A percentile compares a stretch with the other conserved stretches of the same genome.
Evolutionary conservation across 2,888 invertebrate genomes (phyloP).

Genomic region (Dugesia japonica): DNA sequence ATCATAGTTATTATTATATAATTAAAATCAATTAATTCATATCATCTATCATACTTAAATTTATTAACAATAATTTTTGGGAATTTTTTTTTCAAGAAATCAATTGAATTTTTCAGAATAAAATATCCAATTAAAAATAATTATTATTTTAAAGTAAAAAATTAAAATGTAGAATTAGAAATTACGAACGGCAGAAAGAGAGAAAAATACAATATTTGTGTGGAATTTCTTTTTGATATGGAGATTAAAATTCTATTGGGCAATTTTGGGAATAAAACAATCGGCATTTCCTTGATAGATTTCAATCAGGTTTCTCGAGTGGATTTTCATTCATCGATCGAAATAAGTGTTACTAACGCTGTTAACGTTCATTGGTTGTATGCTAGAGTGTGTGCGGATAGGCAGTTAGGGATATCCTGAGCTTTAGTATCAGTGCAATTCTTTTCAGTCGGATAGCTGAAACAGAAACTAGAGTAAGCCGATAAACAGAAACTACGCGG

Average conservation of each 20-base stretch:
- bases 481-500: background rate
- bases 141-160: too few relatives aligned
- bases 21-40: too few relatives aligned
- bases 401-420: background rate
- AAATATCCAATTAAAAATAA: too few relatives aligned
- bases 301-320: slow-evolving; percentile 13
- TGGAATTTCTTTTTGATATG: background rate
- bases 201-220: too few relatives aligned
- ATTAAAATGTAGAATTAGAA: too few relatives aligned
- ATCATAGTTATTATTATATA: too few relatives aligned
- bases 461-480: slow-evolving; percentile 4
- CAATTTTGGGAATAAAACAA: background rate
- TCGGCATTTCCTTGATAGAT: slow-evolving; percentile 20
- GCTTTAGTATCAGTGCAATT: background rate
- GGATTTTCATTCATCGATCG: slow-evolving; percentile 6
- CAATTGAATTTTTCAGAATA: too few relatives aligned
- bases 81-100: too few relatives aligned
- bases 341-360: slow-evolving; percentile 20
- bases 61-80: too few relatives aligned
- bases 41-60: too few relatives aligned
- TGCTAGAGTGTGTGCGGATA: background rate
- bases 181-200: too few relatives aligned
- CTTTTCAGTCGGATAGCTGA: background rate
- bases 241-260: slow-evolving; percentile 2
- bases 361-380: background rate